phyloP scores from a whole-genome alignment of 2,888 invertebrate species.

The Trachelus troglodyta region DNA sequence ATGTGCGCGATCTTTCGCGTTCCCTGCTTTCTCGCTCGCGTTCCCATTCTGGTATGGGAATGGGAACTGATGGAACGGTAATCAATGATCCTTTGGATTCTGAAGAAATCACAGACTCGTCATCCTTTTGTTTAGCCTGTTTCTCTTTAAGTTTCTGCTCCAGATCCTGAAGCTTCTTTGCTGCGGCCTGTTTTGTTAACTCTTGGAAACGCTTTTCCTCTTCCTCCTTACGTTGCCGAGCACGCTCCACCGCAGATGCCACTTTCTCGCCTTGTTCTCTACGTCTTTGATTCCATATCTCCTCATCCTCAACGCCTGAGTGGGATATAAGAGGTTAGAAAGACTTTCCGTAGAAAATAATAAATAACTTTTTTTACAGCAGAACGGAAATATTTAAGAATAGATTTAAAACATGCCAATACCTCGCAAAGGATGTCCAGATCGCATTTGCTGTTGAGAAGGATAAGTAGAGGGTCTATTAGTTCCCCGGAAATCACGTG shows the following conservation, averaged over 20 bases:
- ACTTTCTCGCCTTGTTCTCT: slow-evolving; percentile 78
- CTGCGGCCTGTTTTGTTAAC: slow-evolving; percentile 71
- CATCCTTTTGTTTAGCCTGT: slow-evolving; percentile 67
- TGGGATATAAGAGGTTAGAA: neutral
- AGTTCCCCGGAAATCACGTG: slow-evolving; percentile 52
- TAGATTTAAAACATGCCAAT: neutral
- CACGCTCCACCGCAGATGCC: slow-evolving; percentile 83
- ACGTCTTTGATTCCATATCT: slow-evolving; percentile 78
- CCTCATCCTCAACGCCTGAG: slow-evolving; percentile 70
- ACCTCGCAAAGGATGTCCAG: slow-evolving; percentile 61
- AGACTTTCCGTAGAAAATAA: neutral
- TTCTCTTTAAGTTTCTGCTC: slow-evolving; percentile 76
- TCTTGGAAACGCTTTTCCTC: slow-evolving; percentile 84
- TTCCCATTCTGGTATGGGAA: slow-evolving; percentile 71
- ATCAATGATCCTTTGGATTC: slow-evolving; percentile 66
- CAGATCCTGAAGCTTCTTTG: slow-evolving; percentile 76
- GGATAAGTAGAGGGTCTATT: slow-evolving; percentile 51
- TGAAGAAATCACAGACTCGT: slow-evolving; percentile 50
- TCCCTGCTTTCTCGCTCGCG: slow-evolving; percentile 66
- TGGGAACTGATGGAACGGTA: slow-evolving; percentile 65
- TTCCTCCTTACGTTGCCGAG: slow-evolving; percentile 87
- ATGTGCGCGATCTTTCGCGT: slow-evolving; percentile 62
- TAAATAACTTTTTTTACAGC: neutral
- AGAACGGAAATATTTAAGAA: neutral
- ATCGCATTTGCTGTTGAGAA: slow-evolving; percentile 59